phyloP scores from a whole-genome alignment of 2,888 invertebrate species.

The Prenolepis imparis region DNA sequence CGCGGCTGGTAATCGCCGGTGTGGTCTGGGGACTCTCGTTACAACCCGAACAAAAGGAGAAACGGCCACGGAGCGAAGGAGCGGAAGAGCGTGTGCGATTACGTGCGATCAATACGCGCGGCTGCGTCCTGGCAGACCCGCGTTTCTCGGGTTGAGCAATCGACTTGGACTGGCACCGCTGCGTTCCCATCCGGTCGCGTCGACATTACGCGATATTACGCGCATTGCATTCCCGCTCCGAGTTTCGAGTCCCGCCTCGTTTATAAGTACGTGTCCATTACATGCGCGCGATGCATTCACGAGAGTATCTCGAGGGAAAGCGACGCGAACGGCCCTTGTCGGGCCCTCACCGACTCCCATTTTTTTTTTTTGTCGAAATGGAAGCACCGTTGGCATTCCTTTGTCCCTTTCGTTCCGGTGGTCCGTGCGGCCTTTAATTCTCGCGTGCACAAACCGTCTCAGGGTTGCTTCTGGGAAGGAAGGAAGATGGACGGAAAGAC shows the following conservation, averaged over 20 bases:
- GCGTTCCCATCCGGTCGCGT: slow-evolving; percentile 70
- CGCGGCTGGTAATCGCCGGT: slow-evolving; percentile 27
- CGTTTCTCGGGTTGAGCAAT: slow-evolving; percentile 75
- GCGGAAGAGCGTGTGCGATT: slow-evolving; percentile 68
- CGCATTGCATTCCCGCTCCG: slow-evolving; percentile 20
- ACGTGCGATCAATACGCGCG: slow-evolving; percentile 63
- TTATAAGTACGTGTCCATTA: slow-evolving; percentile 50
- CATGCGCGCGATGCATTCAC: slow-evolving; percentile 31
- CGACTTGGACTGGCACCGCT: slow-evolving; percentile 56
- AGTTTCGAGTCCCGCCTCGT: slow-evolving; percentile 59
- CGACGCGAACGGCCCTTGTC: slow-evolving; percentile 58
- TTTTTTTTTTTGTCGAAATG: slow-evolving; percentile 53
- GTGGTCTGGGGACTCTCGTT: slow-evolving; percentile 60
- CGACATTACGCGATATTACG: slow-evolving; percentile 56
- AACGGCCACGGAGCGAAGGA: slow-evolving; percentile 42
- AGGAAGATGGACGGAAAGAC: background rate
- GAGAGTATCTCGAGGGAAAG: slow-evolving; percentile 67
- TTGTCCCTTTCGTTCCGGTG: slow-evolving; percentile 69
- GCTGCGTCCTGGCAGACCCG: slow-evolving; percentile 59
- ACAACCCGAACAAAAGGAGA: slow-evolving; percentile 47
- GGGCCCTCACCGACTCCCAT: slow-evolving; percentile 1
- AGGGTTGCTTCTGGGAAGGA: slow-evolving; percentile 58
- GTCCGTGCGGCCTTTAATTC: slow-evolving; percentile 68
- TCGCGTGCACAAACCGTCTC: slow-evolving; percentile 57
- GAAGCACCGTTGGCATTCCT: slow-evolving; percentile 67